These are phyloP conservation scores for Gymnobelideus leadbeateri DNA, from an alignment of 2,113 vertebrate species.

Conservation along the genomic window DNA sequence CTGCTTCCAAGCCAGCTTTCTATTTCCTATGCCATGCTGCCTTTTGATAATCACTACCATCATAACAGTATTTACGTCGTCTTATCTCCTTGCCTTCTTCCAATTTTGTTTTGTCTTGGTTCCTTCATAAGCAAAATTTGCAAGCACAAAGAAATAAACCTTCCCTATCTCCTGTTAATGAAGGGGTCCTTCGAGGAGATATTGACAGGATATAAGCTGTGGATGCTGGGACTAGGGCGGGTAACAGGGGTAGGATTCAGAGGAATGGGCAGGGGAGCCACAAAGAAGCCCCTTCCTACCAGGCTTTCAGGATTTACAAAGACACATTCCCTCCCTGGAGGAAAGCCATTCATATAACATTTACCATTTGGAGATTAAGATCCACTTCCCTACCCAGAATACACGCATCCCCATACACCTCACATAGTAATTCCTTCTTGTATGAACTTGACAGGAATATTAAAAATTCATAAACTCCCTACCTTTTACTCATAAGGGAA, in stretches of 20 bases:
- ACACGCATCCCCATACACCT: conserved; percentile 38
- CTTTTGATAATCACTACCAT: neutral
- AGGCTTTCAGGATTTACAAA: conserved; percentile 37
- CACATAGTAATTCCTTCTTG: conserved; percentile 61
- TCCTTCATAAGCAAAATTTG: neutral
- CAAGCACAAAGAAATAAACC: conserved; percentile 33
- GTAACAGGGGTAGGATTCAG: conserved; percentile 6
- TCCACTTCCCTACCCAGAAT: conserved; percentile 52
- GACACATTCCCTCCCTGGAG: conserved; percentile 49
- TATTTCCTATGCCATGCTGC: no score
- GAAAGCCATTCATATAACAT: conserved; percentile 63
- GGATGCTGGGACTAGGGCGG: conserved; percentile 9
- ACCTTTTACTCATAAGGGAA: conserved; percentile 58
- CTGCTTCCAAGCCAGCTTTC: neutral
- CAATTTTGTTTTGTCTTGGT: conserved; percentile 25
- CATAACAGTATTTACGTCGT: conserved; percentile 15
- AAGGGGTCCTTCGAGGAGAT: neutral
- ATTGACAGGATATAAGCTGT: conserved; percentile 36
- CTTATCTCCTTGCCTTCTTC: conserved; percentile 15
- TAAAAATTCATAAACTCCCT: conserved; percentile 73
- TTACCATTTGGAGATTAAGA: conserved; percentile 69
- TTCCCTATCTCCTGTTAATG: conserved; percentile 30
- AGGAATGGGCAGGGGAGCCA: neutral
- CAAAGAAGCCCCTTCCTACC: conserved; percentile 55
- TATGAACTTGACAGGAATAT: conserved; percentile 68